Base-by-base conservation (phyloP, 1,140 invertebrate genomes). In the Halictus rubicundus region DNA sequence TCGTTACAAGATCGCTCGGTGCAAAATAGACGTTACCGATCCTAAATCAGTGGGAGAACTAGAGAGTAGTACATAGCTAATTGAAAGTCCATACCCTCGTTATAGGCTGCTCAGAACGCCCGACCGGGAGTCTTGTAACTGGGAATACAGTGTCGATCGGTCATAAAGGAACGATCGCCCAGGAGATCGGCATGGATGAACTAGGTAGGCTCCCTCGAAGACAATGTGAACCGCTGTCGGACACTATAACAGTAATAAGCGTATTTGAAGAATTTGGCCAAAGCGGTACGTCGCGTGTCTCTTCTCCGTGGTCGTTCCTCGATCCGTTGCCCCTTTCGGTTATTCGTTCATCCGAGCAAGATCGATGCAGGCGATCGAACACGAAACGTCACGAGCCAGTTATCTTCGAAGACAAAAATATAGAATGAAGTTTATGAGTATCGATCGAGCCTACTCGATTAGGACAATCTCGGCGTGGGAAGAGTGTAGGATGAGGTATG, bases 221-320 rank as follows among this genome's bases (percentile, higher is more conserved):
- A 46, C 23, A 52, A 1, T 12, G 16, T 7, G 19, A 52, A 3
- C 12, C 1, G 0, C 8, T 65, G 39, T 23, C 60, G 21, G 14
- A 21, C 73, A 52, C 54, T 80, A 69, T 73, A 82, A 86, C 65
- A 80, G 64, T 86, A 85, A 85, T 82, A 85, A 86, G 80, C 80
- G 80, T 86, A 85, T 80, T 85, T 85, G 42, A 54, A 82, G 70
- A 85, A 85, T 82, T 85, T 68, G 63, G 75, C 80, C 76, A 71
- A 63, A 73, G n/a, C 64, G 49, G 37, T 6, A 1, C 5, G 1
- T 52, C 59, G 42, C 1, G 19, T 39, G 19, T 21, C 23, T 3
- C 59, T 54, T 16, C 52, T 52, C 68, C 21, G 7, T 16, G 49
- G 6, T 54, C 21, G 16, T n/a, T 42, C 64, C 19, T 10, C n/a